A percentile compares a stretch with the other conserved stretches of the same genome.
phyloP scores from a whole-genome alignment of 2,113 vertebrate genomes.

The Elephas maximus region DNA sequence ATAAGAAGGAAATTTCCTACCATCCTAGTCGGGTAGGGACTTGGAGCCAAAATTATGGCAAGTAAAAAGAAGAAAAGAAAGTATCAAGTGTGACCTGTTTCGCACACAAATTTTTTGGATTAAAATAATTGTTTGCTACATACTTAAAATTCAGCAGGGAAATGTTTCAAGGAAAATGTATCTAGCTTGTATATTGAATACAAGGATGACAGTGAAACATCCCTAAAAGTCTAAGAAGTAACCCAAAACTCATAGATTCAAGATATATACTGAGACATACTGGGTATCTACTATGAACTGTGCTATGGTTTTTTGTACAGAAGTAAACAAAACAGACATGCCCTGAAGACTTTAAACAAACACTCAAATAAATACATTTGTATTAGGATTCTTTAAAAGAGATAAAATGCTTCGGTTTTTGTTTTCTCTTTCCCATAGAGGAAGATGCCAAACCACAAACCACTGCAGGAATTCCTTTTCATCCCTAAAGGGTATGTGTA shows the following conservation, averaged over 20 bases:
- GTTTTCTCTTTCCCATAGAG: neutral
- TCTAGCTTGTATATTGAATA: neutral
- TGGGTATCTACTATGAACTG: neutral
- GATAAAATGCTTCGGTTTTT: neutral
- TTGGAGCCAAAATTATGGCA: neutral
- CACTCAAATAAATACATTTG: neutral
- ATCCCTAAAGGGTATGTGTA: neutral
- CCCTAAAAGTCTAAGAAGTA: neutral
- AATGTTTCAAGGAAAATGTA: neutral
- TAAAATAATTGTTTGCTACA: neutral
- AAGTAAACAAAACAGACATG: neutral
- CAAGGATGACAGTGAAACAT: neutral
- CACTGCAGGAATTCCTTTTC: neutral
- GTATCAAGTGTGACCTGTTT: neutral
- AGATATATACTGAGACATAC: neutral
- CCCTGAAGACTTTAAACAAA: neutral
- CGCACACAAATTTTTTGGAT: neutral
- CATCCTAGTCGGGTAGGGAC: neutral
- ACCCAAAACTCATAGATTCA: neutral
- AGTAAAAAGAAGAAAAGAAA: slow-evolving; percentile 20
- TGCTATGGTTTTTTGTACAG: neutral
- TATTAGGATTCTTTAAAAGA: neutral
- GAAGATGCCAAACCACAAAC: neutral
- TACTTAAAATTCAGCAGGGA: slow-evolving; percentile 43
- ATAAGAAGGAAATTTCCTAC: slow-evolving; percentile 20